Percentiles rank a stretch among this genome's conserved stretches.
Conservation (phyloP, 1,140 invertebrate species). For the Varroa destructor region DNA sequence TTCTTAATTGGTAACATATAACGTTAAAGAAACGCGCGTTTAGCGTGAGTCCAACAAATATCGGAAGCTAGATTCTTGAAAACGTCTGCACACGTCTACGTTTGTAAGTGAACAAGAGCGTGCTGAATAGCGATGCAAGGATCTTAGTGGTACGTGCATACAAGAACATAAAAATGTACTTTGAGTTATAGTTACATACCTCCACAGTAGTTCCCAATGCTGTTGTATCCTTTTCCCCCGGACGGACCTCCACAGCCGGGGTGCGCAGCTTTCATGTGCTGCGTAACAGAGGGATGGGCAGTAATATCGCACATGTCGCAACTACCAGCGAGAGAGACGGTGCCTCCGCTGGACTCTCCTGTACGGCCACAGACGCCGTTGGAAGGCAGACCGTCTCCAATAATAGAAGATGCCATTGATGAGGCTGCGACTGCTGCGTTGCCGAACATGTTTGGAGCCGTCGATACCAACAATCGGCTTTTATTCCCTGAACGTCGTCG, state of each 20-base stretch:
- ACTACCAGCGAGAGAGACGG: not conserved
- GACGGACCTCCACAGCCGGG: slow-evolving; percentile 74
- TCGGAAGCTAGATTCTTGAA: too few relatives aligned
- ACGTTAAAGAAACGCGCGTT: too few relatives aligned
- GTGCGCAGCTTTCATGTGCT: slow-evolving; percentile 77
- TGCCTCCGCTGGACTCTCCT: too few relatives aligned
- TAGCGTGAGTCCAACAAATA: too few relatives aligned
- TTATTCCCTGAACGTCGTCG: too few relatives aligned
- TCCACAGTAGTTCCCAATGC: slow-evolving; percentile 63
- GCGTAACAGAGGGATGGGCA: slow-evolving; percentile 66
- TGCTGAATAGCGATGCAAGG: too few relatives aligned
- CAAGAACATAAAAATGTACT: too few relatives aligned
- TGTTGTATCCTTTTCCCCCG: slow-evolving; percentile 75
- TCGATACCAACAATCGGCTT: not conserved
- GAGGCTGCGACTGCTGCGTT: slow-evolving; percentile 11
- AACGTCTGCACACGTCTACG: too few relatives aligned
- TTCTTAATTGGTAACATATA: too few relatives aligned
- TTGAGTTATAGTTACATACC: slow-evolving; percentile 40
- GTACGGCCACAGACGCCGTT: too few relatives aligned
- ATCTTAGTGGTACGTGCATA: too few relatives aligned
- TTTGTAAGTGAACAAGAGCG: too few relatives aligned
- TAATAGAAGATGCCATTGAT: not conserved
- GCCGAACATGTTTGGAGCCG: slow-evolving; percentile 21
- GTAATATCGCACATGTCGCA: slow-evolving; percentile 74
- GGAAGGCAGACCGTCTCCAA: not conserved